Conservation (phyloP, 2,113 vertebrate species). For the Carassius carassius region DNA sequence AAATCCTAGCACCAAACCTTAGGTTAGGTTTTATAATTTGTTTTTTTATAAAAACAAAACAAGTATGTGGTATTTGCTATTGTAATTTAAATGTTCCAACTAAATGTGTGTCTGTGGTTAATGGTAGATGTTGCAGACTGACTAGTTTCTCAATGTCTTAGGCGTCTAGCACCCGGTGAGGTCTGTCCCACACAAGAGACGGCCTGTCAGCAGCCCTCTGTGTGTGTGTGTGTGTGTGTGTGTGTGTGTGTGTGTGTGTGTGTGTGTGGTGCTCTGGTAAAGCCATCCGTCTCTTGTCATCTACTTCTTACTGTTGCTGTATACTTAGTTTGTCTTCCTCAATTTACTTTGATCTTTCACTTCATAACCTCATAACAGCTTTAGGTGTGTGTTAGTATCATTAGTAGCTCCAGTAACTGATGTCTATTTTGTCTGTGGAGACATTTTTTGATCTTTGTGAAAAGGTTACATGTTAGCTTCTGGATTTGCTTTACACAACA, state of each 20-base stretch:
- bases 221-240: constrained; percentile 26
- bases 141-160: constrained; percentile 17
- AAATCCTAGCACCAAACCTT: background rate
- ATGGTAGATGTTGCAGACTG: background rate
- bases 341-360: background rate
- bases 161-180: constrained; percentile 43
- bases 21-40: background rate
- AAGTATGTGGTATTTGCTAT: background rate
- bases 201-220: constrained; percentile 63
- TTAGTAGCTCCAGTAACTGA: constrained; percentile 54
- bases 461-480: constrained; percentile 9
- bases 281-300: constrained; percentile 54
- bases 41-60: constrained; percentile 6
- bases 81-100: background rate
- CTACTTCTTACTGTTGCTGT: constrained; percentile 6
- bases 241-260: constrained; percentile 14
- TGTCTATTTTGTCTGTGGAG: constrained; percentile 62
- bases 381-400: constrained; percentile 1
- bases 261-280: constrained; percentile 61
- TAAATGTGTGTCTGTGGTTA: constrained; percentile 9
- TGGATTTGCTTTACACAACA: background rate
- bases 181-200: constrained; percentile 58
- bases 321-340: constrained; percentile 27
- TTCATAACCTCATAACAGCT: background rate
- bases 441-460: constrained; percentile 49